A percentile compares a stretch with the other conserved stretches of the same genome.
Conservation (phyloP, 2,113 vertebrate species). For the Aythya baeri region DNA sequence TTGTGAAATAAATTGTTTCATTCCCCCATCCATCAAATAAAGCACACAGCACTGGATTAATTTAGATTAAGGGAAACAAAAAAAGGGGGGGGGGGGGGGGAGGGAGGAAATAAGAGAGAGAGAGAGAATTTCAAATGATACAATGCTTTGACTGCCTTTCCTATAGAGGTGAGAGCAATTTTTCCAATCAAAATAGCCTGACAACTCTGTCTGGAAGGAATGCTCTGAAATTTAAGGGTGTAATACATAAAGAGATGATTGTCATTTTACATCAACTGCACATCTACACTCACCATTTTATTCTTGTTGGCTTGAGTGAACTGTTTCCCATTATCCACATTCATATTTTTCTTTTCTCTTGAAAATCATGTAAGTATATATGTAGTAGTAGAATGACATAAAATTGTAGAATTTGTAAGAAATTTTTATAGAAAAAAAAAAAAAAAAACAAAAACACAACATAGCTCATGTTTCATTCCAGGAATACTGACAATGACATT, state of each 20-base stretch:
- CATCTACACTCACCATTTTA: background rate
- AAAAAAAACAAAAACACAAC: no score
- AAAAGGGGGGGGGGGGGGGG: background rate
- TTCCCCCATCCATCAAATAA: slow-evolving; percentile 16
- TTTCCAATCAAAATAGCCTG: background rate
- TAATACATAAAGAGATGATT: background rate
- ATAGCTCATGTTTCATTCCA: background rate
- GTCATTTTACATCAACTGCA: background rate
- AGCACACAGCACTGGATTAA: slow-evolving; percentile 13
- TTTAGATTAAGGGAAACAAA: slow-evolving; percentile 35
- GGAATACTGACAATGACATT: background rate
- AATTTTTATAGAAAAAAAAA: background rate
- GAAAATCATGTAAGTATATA: background rate
- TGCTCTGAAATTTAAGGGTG: background rate
- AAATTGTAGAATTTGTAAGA: background rate
- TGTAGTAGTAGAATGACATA: background rate
- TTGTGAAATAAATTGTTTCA: slow-evolving; percentile 27
- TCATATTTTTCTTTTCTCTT: background rate
- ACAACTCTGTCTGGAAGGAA: background rate
- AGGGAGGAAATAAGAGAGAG: background rate
- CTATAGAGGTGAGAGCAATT: background rate
- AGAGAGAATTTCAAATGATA: background rate
- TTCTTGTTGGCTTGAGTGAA: background rate
- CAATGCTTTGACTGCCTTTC: background rate
- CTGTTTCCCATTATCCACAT: background rate